Evolutionary conservation across 1,140 invertebrate genomes (phyloP).

Genomic region (Andrena cerasifolii): DNA sequence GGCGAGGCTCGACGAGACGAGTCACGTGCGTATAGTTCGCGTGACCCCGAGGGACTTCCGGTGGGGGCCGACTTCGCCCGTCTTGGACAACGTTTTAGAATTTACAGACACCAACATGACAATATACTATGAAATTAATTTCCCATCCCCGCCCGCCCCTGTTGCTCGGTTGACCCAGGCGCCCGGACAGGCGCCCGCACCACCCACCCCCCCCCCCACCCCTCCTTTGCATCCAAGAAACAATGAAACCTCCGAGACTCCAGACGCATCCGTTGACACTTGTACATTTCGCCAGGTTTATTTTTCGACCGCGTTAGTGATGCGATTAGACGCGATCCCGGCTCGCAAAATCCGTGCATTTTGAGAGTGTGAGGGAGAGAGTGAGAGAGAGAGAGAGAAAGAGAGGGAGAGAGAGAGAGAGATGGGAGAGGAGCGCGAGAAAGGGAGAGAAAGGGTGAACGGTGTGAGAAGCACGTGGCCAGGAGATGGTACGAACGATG

Average conservation of each 20-base stretch:
- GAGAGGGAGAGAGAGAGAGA: constrained; percentile 21
- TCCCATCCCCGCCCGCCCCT: constrained; percentile 47
- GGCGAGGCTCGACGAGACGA: not conserved
- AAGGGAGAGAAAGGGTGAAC: not conserved
- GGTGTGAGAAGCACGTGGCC: constrained; percentile 31
- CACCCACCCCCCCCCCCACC: not conserved
- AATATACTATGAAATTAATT: constrained; percentile 63
- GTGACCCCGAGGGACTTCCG: constrained; percentile 49
- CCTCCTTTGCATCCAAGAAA: not conserved
- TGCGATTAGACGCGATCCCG: constrained; percentile 52
- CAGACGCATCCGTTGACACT: constrained; percentile 33
- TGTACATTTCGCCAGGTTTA: constrained; percentile 60
- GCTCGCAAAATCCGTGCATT: constrained; percentile 44
- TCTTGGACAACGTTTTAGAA: constrained; percentile 43
- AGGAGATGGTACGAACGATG: constrained; percentile 36
- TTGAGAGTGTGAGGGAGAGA: constrained; percentile 7
- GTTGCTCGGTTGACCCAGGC: constrained; percentile 50
- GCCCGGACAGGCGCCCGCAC: too few relatives aligned
- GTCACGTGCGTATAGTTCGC: constrained; percentile 18
- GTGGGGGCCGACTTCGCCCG: constrained; percentile 33
- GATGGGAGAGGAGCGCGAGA: constrained; percentile 25
- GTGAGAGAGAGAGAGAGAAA: constrained; percentile 24
- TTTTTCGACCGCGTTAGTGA: constrained; percentile 62
- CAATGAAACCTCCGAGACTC: not conserved
- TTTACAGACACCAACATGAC: constrained; percentile 60